phyloP scores from a whole-genome alignment of 2,888 invertebrate genomes.

The Rhagonycha fulva region DNA sequence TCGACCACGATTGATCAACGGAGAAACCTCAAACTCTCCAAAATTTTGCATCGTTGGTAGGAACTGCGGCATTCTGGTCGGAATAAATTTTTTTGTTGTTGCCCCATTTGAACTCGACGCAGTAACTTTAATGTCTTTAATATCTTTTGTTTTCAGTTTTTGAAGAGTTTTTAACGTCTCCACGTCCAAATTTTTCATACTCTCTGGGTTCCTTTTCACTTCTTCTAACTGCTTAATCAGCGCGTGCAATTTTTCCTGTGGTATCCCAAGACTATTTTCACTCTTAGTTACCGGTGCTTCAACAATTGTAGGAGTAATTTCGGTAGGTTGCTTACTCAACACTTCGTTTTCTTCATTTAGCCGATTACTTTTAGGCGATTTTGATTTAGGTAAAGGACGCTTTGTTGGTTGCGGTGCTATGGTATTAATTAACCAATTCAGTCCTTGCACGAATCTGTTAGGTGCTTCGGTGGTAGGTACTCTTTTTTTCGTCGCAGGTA shows the following conservation, averaged over 20 bases:
- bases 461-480: constrained; percentile 56
- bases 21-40: constrained; percentile 17
- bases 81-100: constrained; percentile 14
- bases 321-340: constrained; percentile 37
- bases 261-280: constrained; percentile 37
- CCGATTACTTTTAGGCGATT: constrained; percentile 23
- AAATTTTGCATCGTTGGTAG: background rate
- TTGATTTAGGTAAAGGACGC: constrained; percentile 34
- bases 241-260: constrained; percentile 44
- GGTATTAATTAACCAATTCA: constrained; percentile 52
- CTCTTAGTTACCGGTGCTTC: constrained; percentile 36
- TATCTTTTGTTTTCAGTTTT: background rate
- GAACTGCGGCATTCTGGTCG: background rate
- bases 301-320: constrained; percentile 47
- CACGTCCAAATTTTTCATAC: constrained; percentile 44
- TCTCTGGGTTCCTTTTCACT: constrained; percentile 49
- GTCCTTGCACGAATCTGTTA: constrained; percentile 48
- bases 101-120: constrained; percentile 30
- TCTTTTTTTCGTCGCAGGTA: constrained; percentile 22
- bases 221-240: constrained; percentile 49
- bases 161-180: constrained; percentile 46
- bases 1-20: constrained; percentile 17
- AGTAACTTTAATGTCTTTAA: background rate
- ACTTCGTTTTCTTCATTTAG: constrained; percentile 10
- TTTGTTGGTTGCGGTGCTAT: constrained; percentile 36